These are phyloP conservation scores for Notocelia uddmanniana DNA, from an alignment of 2,888 invertebrate species.

Conservation along the genomic window DNA sequence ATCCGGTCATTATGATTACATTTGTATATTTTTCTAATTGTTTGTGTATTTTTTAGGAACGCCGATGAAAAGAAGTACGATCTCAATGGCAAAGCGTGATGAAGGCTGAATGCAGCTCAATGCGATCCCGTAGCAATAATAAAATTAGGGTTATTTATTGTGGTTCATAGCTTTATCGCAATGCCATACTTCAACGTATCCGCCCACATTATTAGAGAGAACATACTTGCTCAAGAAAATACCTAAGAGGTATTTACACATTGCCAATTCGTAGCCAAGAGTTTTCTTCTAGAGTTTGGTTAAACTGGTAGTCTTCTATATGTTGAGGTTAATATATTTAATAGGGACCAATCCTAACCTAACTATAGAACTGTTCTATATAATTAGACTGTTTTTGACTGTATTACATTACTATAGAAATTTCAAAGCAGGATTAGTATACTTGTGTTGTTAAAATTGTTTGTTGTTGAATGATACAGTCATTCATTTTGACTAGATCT, in stretches of 20 bases:
- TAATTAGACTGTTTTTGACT: constrained; percentile 24
- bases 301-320: neutral
- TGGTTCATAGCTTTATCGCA: constrained; percentile 35
- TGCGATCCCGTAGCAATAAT: constrained; percentile 49
- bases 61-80: constrained; percentile 80
- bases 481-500: constrained; percentile 59
- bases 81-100: constrained; percentile 75
- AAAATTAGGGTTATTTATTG: constrained; percentile 31
- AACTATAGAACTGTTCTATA: constrained; percentile 10
- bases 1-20: constrained; percentile 20
- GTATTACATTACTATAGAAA: constrained; percentile 26
- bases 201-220: constrained; percentile 3
- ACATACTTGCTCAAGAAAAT: constrained; percentile 22
- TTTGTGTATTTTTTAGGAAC: constrained; percentile 70
- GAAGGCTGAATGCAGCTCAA: constrained; percentile 51
- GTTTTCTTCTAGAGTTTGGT: constrained; percentile 5
- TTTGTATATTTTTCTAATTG: constrained; percentile 43
- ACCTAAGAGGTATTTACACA: constrained; percentile 5
- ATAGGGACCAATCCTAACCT: constrained; percentile 17
- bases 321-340: neutral
- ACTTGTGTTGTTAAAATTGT: constrained; percentile 39
- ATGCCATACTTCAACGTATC: constrained; percentile 33
- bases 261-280: constrained; percentile 6
- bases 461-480: constrained; percentile 51
- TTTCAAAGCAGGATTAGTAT: constrained; percentile 20